Evolutionary conservation across 2,113 vertebrate genomes (phyloP), one percentile per base, ranked within the genome.

Genomic region (Cranoglanis bouderius): DNA sequence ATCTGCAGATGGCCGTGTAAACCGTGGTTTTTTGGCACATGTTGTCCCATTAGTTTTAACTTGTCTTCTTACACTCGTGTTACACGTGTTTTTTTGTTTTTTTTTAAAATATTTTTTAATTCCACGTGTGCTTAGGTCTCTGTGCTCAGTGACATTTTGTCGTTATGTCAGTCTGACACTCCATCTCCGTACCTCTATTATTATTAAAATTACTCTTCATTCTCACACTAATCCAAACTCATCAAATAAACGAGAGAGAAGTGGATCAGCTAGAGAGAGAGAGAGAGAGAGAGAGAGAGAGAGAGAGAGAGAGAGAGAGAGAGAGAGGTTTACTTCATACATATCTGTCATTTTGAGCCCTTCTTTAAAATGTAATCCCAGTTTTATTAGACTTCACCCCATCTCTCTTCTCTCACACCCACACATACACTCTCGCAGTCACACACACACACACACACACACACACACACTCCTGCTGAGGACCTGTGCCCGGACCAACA

Each of bases 351-450:
- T 75, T 80, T 63, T 7, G 13, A 43, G 57, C 72, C 35, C 38
- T 46, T 32, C 38, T 78, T 80, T 63, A 77, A 49, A 57, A 80
- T 78, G 57, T 87, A 87, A 87, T 87, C 85, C 85, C 55, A 46
- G 14, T 80, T 87, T 87, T 80, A 87, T 87, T 63, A 87, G 40
- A 38, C 38, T 63, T 78, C 16, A 19, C 59, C 55, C 46, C n/a
- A 46, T 38, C 40, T 21, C 29, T 24, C 61, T 9, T 59, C 32
- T 43, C 35, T 84, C 82, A 78, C 51, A 55, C 38, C 59, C 57
- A 35, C 29, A 55, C 51, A 12, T 26, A 55, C 38, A 38, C 55
- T 35, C 35, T 35, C 16, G 7, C 35, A 61, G 24, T 59, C 51
- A 40, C 32, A 19, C 57, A 24, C 53, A 83, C 84, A 72, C 84